These are phyloP conservation scores for Phodopus roborovskii DNA, from an alignment of 2,113 vertebrate genomes.

Conservation along the genomic window DNA sequence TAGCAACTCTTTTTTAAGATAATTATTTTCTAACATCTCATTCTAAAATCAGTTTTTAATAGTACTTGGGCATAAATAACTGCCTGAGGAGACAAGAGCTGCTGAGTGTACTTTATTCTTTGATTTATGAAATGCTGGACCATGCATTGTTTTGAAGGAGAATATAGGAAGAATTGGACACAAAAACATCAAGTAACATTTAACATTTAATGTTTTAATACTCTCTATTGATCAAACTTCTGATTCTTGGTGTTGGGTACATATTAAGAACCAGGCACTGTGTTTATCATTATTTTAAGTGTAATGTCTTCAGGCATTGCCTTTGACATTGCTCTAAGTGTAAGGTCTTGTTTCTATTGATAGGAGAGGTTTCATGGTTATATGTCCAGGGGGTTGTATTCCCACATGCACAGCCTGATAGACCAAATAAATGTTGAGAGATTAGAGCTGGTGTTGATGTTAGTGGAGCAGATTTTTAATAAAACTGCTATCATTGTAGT, in stretches of 20 bases:
- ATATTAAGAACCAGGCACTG: background rate
- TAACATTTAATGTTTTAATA: background rate
- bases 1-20: slow-evolving; percentile 2
- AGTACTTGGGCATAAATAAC: background rate
- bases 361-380: background rate
- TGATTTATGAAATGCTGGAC: background rate
- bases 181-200: slow-evolving; percentile 13
- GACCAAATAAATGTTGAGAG: background rate
- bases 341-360: slow-evolving; percentile 15
- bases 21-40: background rate
- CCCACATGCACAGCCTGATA: background rate
- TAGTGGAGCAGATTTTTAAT: background rate
- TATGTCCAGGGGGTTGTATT: background rate
- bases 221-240: background rate
- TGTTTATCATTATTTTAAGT: slow-evolving; percentile 39
- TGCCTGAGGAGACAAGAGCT: background rate
- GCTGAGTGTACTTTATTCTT: background rate
- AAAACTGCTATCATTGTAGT: background rate
- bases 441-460: background rate
- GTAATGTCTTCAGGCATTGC: background rate
- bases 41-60: slow-evolving; percentile 1
- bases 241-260: background rate
- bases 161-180: background rate
- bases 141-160: background rate
- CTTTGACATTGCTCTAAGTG: slow-evolving; percentile 24